These are phyloP conservation scores for Bathynomus jamesi DNA, from an alignment of 1,140 invertebrate species.

Conservation along the genomic window DNA sequence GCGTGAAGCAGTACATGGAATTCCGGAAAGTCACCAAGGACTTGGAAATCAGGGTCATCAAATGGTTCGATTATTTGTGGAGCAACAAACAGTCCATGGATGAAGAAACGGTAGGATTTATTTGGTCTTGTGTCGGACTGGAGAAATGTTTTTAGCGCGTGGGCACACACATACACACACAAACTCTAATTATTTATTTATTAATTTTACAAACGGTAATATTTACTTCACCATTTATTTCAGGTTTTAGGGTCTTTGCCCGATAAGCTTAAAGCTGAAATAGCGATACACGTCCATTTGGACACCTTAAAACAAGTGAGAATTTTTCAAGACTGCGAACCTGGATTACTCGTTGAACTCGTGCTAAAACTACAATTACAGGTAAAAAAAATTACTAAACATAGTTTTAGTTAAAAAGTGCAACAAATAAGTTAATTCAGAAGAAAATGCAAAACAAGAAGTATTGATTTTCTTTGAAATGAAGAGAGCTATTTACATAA, in stretches of 20 bases:
- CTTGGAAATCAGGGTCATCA: constrained; percentile 79
- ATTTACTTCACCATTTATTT: too few relatives aligned
- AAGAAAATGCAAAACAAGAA: too few relatives aligned
- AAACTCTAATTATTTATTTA: too few relatives aligned
- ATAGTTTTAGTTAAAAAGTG: too few relatives aligned
- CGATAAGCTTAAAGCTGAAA: constrained; percentile 91
- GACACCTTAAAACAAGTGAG: constrained; percentile 81
- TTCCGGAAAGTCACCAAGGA: constrained; percentile 74
- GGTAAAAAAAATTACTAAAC: too few relatives aligned
- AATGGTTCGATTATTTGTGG: constrained; percentile 98
- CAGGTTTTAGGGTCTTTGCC: constrained; percentile 70
- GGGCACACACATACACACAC: too few relatives aligned
- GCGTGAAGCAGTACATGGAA: constrained; percentile 94
- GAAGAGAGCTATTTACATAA: too few relatives aligned
- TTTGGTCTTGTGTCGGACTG: too few relatives aligned
- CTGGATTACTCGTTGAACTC: constrained; percentile 82
- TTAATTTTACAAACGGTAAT: too few relatives aligned
- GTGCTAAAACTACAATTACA: constrained; percentile 85
- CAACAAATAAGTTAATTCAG: too few relatives aligned
- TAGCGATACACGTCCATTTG: constrained; percentile 90
- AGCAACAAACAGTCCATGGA: constrained; percentile 84
- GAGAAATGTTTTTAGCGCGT: too few relatives aligned
- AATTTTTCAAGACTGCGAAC: constrained; percentile 90
- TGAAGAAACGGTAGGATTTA: constrained; percentile 56
- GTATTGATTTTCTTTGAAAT: too few relatives aligned